Base-by-base conservation (phyloP, 2,888 invertebrate species). In the Agrochola macilenta region DNA sequence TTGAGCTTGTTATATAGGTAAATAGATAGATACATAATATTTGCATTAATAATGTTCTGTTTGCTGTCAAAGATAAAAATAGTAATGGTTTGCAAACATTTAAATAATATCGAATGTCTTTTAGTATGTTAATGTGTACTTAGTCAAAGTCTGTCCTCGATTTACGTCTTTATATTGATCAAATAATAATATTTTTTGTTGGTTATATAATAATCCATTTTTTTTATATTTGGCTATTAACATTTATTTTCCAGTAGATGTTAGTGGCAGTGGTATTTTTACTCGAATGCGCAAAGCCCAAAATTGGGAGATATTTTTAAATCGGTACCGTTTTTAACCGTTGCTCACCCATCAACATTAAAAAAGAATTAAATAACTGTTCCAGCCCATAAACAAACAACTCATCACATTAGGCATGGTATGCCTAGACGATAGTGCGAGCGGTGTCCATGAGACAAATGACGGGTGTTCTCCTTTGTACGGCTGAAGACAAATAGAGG, bases 401-500 rank as follows among this genome's bases (percentile, higher is more conserved):
- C 5, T 12, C 12, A 69, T 54, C n/a, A 61, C 73, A 80, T 76
- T 57, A 64, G 20, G 60, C 60, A 35, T 63, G 49, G 35, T 69
- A 35, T 74, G 43, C 23, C 30, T n/a, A 60, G 61, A 23, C 14
- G 58, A 77, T 78, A 78, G 73, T 52, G 60, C 30, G 23, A 66
- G 70, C 74, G 57, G 83, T 86, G 87, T 83, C 85, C 76, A 77
- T 82, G 79, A 83, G 79, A 83, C 79, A 81, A 83, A 83, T 76
- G 81, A 83, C 77, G 76, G 75, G 78, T 68, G 84, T 87, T 81
- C 74, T 87, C 91, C 90, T 90, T 91, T 90, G 91, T 92, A 89
- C 81, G 87, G 82, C 84, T 81, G 87, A 92, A 93, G 94, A 94
- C 92, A 94, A 95, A 95, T 94, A 92, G 93, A 90, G 91, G 93